Base-by-base conservation (phyloP, 2,888 invertebrate species). In the Nezara viridula region DNA sequence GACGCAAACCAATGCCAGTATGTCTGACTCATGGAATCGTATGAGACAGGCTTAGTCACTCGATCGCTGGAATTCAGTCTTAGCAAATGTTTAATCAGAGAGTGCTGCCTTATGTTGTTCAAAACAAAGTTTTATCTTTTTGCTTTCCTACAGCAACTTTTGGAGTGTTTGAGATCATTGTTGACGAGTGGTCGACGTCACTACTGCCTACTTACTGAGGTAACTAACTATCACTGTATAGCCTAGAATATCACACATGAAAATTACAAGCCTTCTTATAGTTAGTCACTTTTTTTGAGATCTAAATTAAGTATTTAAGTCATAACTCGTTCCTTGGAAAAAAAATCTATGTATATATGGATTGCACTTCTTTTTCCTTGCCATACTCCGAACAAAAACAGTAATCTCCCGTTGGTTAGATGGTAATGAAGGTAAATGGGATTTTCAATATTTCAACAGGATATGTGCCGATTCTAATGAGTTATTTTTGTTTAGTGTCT, bases 11-110 rank as follows among this genome's bases (percentile, higher is more conserved):
- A 60, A 16, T 32, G 32, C 32, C 66, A 66, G 66, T 19, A 6
- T 32, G 66, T 32, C 32, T 66, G 66, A 66, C 32, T 66, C 66
- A 66, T 66, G 4, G 32, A 66, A 7, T 66, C 66, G 66, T 66
- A 66, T 66, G 66, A 66, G 66, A 32, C 66, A 7, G 66, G 27
- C 66, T 66, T 66, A 66, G 66, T 66, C 66, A 66, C 19, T 19
- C 27, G 2, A 24, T 27, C 66, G 7, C 16, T 5, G 32, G 66
- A 66, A 66, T 66, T 66, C 32, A 32, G 66, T 66, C 32, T 66
- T 32, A 66, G 27, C 27, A 66, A 66, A 66, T 32, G 66, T 32
- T 66, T 19, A 19, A 32, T 32, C 32, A 19, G 32, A 66, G 66
- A 60, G 27, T 60, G 60, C 60, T 10, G 12, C 27, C 27, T 27